These are phyloP conservation scores for Phalacrocorax aristotelis DNA, from an alignment of 2,113 vertebrate species.

Conservation along the genomic window DNA sequence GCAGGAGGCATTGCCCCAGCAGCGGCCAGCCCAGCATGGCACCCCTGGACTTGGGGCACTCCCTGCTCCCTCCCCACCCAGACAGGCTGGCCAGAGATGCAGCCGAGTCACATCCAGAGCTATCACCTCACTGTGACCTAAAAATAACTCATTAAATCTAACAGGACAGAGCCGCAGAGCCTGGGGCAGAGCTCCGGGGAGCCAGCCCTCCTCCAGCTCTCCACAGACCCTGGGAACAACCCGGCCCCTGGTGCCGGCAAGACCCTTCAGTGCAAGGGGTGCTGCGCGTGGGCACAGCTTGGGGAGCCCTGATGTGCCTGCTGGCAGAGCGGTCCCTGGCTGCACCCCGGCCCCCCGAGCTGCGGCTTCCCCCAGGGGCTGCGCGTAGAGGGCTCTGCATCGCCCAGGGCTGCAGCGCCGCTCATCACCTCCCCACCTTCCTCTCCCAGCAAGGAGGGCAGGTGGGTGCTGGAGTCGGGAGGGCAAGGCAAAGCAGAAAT, in stretches of 20 bases:
- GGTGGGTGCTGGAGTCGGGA: background rate
- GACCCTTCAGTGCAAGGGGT: background rate
- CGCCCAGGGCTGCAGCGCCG: background rate
- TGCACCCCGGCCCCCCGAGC: fast-evolving
- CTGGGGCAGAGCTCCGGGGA: background rate
- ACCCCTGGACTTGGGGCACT: fast-evolving
- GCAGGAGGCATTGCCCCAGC: background rate
- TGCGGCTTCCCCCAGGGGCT: no score
- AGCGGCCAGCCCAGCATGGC: fast-evolving
- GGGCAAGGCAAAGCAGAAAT: background rate
- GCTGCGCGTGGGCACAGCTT: background rate
- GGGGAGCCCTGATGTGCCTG: no score
- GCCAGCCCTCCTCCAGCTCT: background rate
- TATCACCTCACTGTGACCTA: background rate
- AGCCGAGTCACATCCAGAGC: fast-evolving
- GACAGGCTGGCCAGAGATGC: background rate
- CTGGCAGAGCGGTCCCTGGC: background rate
- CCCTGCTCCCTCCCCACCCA: fast-evolving
- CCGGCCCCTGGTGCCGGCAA: fast-evolving
- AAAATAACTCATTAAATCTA: background rate
- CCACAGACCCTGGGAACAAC: background rate
- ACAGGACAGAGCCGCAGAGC: background rate
- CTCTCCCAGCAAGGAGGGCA: background rate
- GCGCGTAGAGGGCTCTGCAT: fast-evolving
- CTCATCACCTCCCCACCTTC: background rate